A percentile compares a stretch with the other conserved stretches of the same genome.
Evolutionary conservation across 2,797 vertebrate genomes (phyloP).

Genomic region (Aldrovandia affinis): DNA sequence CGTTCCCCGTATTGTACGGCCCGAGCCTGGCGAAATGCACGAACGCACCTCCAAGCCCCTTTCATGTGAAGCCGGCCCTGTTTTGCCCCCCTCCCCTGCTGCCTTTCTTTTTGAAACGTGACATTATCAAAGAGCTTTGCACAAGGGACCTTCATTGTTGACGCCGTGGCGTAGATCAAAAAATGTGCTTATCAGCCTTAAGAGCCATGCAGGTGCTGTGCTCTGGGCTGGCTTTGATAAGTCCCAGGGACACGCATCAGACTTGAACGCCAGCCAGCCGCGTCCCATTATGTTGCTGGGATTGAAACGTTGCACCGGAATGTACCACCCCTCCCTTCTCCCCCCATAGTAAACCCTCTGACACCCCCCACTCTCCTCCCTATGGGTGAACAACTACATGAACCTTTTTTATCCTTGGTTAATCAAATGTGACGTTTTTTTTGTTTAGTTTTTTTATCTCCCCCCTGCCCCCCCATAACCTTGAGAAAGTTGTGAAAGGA

Average conservation of each 20-base stretch:
- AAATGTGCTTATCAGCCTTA: constrained; percentile 15
- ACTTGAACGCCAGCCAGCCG: constrained; percentile 1
- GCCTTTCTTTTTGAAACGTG: not conserved
- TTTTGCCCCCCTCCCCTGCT: not conserved
- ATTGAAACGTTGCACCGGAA: not conserved
- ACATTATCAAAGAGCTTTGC: constrained; percentile 24
- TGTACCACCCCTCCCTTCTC: not conserved
- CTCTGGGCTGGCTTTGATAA: constrained; percentile 13
- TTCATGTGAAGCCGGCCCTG: not conserved
- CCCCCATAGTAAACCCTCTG: not conserved
- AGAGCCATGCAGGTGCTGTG: constrained; percentile 13
- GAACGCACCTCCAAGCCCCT: not conserved
- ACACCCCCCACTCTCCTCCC: too few relatives aligned
- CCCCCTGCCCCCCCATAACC: not conserved
- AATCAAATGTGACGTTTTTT: constrained; percentile 1
- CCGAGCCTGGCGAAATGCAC: not conserved
- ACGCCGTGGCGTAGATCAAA: constrained; percentile 3
- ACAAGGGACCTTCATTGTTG: not conserved
- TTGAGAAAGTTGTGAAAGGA: not conserved
- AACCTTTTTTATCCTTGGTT: constrained; percentile 1
- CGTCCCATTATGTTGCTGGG: not conserved
- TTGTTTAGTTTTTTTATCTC: not conserved
- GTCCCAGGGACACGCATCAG: constrained; percentile 1
- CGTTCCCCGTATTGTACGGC: not conserved
- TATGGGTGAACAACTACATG: not conserved